These are phyloP conservation scores for Sitta europaea DNA, from an alignment of 2,113 vertebrate species.

Conservation along the genomic window DNA sequence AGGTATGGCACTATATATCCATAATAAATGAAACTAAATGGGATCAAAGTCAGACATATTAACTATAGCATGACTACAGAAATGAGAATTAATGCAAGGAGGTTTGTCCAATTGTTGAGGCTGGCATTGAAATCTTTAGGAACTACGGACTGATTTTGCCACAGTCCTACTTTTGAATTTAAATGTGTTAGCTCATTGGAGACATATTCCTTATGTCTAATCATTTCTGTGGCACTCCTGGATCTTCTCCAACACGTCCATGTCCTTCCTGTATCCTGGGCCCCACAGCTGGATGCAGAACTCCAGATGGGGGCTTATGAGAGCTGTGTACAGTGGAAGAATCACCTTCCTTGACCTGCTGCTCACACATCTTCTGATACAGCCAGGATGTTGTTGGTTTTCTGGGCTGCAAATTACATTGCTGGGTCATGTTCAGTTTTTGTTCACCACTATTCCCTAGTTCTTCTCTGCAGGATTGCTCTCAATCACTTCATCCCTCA, in stretches of 20 bases:
- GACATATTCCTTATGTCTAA: neutral
- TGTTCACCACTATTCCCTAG: too few species aligned
- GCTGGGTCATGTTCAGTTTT: neutral
- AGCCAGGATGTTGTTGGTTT: neutral
- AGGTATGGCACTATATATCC: neutral
- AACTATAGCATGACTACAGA: neutral
- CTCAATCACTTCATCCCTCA: neutral
- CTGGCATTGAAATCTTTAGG: neutral
- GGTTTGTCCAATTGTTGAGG: neutral
- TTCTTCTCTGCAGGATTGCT: neutral
- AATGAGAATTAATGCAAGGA: neutral
- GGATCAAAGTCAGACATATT: neutral
- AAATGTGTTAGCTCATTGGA: neutral
- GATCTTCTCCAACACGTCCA: fast-evolving
- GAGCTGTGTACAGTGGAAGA: neutral
- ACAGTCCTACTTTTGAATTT: neutral
- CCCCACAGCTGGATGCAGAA: neutral
- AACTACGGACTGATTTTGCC: neutral
- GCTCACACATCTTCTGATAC: fast-evolving
- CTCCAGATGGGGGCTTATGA: neutral
- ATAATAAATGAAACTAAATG: neutral
- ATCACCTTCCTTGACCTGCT: neutral
- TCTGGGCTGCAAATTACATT: neutral
- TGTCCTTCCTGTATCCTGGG: neutral
- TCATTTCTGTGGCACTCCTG: neutral